Evolutionary conservation across 2,888 invertebrate genomes (phyloP).

Genomic region (Pteria penguin): DNA sequence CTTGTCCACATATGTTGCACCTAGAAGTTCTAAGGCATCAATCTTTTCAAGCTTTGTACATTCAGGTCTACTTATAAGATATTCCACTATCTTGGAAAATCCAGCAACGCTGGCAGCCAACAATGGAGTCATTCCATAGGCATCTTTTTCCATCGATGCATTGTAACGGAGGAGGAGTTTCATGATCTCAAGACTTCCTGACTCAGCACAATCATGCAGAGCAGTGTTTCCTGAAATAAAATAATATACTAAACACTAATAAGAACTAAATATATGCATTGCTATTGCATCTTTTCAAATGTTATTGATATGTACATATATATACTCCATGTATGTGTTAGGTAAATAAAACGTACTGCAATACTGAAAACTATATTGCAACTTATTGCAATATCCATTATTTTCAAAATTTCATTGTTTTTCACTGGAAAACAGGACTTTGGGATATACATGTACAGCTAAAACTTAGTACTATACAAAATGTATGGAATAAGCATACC

Average conservation of each 20-base stretch:
- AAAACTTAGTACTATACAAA: too few relatives aligned
- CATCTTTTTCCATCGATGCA: constrained; percentile 95
- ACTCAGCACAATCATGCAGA: constrained; percentile 98
- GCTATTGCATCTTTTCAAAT: too few relatives aligned
- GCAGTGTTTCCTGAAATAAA: constrained; percentile 88
- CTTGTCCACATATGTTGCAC: constrained; percentile 98
- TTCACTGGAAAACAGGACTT: too few relatives aligned
- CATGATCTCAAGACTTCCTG: constrained; percentile 94
- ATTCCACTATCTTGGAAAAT: constrained; percentile 95
- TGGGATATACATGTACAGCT: too few relatives aligned
- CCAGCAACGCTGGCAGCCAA: constrained; percentile 94
- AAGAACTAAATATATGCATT: too few relatives aligned
- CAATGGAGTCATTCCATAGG: constrained; percentile 97
- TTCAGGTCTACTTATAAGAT: constrained; percentile 85
- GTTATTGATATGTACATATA: too few relatives aligned
- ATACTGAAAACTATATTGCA: too few relatives aligned
- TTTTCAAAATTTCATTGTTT: too few relatives aligned
- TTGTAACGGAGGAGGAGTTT: constrained; percentile 92
- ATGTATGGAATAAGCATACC: too few relatives aligned
- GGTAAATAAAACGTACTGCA: too few relatives aligned
- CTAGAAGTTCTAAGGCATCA: constrained; percentile 93
- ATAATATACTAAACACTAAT: constrained; percentile 4
- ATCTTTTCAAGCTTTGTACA: constrained; percentile 85
- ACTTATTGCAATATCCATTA: too few relatives aligned
- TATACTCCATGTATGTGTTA: too few relatives aligned